These are phyloP conservation scores for Ceratitis capitata DNA, from an alignment of 1,140 invertebrate genomes.

Conservation along the genomic window DNA sequence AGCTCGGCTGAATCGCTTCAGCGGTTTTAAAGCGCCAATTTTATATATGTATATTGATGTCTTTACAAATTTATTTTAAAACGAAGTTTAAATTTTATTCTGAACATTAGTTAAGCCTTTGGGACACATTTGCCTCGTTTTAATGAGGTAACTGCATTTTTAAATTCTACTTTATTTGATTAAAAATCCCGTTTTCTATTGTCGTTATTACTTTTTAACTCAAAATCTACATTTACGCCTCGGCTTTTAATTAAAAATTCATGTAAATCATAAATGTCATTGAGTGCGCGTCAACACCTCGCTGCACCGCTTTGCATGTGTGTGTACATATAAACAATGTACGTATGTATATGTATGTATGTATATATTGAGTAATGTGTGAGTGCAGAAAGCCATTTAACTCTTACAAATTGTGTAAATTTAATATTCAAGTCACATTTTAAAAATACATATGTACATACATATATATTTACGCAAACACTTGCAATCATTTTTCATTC, in stretches of 20 bases:
- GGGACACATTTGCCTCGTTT: no score
- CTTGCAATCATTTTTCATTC: background rate
- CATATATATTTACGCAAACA: background rate
- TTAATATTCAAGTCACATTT: conserved; percentile 21
- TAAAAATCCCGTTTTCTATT: background rate
- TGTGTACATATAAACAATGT: background rate
- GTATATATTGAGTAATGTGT: no score
- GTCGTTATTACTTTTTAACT: background rate
- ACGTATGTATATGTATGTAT: background rate
- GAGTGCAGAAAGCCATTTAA: background rate
- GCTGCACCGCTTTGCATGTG: background rate
- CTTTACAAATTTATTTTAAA: no score
- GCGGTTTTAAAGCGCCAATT: no score
- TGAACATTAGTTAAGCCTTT: no score
- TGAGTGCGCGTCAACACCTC: background rate
- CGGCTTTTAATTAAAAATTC: conserved; percentile 18
- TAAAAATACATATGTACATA: background rate
- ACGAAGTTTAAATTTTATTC: no score
- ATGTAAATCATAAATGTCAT: background rate
- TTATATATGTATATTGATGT: no score
- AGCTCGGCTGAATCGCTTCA: no score
- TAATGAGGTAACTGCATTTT: no score
- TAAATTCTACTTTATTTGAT: background rate
- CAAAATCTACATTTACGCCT: background rate
- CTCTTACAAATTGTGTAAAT: conserved; percentile 4